Conservation (phyloP, 2,113 vertebrate species). For the Gallinago media region DNA sequence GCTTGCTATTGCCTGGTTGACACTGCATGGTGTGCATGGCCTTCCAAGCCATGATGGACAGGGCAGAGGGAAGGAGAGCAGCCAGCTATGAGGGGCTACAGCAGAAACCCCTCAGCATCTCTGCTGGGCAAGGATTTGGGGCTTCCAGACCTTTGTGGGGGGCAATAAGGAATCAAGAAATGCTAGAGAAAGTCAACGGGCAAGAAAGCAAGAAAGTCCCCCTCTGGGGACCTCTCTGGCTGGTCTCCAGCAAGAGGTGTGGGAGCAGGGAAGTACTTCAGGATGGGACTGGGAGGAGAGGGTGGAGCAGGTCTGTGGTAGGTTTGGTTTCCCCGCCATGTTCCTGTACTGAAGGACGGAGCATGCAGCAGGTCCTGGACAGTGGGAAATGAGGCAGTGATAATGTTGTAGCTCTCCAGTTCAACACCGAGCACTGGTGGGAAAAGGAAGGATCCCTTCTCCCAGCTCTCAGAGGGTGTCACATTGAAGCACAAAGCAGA, state of each 20-base stretch:
- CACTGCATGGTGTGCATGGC: rapidly evolving
- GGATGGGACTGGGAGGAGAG: not conserved
- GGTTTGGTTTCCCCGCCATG: not conserved
- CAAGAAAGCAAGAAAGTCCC: not conserved
- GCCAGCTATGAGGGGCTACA: rapidly evolving
- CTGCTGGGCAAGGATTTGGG: not conserved
- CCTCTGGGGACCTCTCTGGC: not conserved
- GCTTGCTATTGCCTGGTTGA: not conserved
- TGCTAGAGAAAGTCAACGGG: rapidly evolving
- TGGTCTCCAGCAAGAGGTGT: too few relatives aligned
- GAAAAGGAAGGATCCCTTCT: not conserved
- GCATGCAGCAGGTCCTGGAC: not conserved
- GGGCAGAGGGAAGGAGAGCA: not conserved
- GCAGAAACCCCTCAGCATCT: not conserved
- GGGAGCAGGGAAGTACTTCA: not conserved
- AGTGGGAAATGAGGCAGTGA: not conserved
- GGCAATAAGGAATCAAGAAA: not conserved
- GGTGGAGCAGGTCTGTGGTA: not conserved
- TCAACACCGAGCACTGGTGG: rapidly evolving
- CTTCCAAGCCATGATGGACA: not conserved
- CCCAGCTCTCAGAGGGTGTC: not conserved
- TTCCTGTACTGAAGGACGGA: rapidly evolving
- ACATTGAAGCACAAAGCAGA: rapidly evolving
- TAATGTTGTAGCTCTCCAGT: not conserved
- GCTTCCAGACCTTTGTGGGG: not conserved